Base-by-base conservation (phyloP, 2,888 invertebrate genomes). In the Brenthis ino region DNA sequence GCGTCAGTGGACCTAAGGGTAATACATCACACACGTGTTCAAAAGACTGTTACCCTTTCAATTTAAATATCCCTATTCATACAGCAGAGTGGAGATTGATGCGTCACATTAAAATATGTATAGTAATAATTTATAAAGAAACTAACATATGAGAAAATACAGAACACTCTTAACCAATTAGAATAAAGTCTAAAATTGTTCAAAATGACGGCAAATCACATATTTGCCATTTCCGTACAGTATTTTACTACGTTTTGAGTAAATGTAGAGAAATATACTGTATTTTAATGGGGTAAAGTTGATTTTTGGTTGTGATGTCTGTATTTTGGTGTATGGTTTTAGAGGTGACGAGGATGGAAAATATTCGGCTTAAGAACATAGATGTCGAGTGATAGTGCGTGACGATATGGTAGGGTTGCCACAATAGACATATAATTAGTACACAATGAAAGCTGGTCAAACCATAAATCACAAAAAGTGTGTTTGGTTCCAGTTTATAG, bases 341-440 rank as follows among this genome's bases (percentile, higher is more conserved):
- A 82, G 85, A 88, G 88, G 90, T 92, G 91, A 91, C 91, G 89
- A 90, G 85, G 85, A 88, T 83, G 81, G 87, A 86, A 91, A 91
- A 87, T 89, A 92, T 92, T 91, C 86, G 80, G 82, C 78, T 85
- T 83, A 80, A 83, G 86, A 89, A 86, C 88, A 82, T 85, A 86
- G 85, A 87, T 87, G 88, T 81, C 74, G 85, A 87, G 85, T 86
- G 89, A 91, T 89, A 89, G 89, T 84, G 84, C 85, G 85, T 87
- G 86, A 86, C 86, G 76, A 77, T 77, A 76, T 71, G 68, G 67
- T 77, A 91, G 89, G 91, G 90, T 67, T 90, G 85, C 13, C 58
- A 70, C 48, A 33, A 20, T 57, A 28, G 28, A 54, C 16, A 0
- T 4, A 20, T 53, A 63, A 63, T 63, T 63, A 63, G 37, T 53